Percentiles rank a stretch among this genome's conserved stretches.
phyloP scores from a whole-genome alignment of 2,888 invertebrate genomes.

The Ennomos fuscantarius region DNA sequence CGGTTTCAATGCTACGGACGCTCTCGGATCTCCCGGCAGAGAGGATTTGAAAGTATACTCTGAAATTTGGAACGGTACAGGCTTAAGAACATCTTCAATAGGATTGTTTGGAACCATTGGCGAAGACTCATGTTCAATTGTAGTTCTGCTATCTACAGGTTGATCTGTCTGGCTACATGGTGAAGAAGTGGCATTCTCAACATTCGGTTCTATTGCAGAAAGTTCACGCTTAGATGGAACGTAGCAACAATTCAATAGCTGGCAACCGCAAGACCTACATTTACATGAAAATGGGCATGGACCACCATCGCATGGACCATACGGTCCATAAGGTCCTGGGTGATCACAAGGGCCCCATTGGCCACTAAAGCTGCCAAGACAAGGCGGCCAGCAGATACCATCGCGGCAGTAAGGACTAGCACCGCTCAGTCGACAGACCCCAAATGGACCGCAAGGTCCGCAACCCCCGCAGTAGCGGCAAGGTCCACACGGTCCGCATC shows the following conservation, averaged over 20 bases:
- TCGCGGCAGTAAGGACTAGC: slow-evolving; percentile 2
- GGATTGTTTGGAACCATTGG: too few relatives aligned
- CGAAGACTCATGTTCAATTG: too few relatives aligned
- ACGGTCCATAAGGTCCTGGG: not conserved
- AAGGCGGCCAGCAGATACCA: slow-evolving; percentile 7
- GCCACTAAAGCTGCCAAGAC: not conserved
- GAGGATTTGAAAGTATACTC: too few relatives aligned
- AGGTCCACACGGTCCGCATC: slow-evolving; percentile 7
- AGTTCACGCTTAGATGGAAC: not conserved
- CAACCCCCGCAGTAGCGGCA: slow-evolving; percentile 6
- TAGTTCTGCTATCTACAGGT: too few relatives aligned
- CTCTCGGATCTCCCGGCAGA: too few relatives aligned
- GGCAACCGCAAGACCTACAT: not conserved
- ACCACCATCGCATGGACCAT: slow-evolving; percentile 3
- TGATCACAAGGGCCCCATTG: not conserved
- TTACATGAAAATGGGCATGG: not conserved
- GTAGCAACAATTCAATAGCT: not conserved
- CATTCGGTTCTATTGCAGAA: too few relatives aligned
- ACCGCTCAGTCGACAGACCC: not conserved
- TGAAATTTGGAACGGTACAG: too few relatives aligned
- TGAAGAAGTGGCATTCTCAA: too few relatives aligned
- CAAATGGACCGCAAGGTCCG: slow-evolving; percentile 15
- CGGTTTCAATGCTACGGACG: too few relatives aligned
- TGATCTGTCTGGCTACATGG: too few relatives aligned
- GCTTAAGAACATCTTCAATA: too few relatives aligned